Evolutionary conservation across 2,888 invertebrate genomes (phyloP), one percentile per base, ranked within the genome.

Genomic region (Lydus trimaculatus): DNA sequence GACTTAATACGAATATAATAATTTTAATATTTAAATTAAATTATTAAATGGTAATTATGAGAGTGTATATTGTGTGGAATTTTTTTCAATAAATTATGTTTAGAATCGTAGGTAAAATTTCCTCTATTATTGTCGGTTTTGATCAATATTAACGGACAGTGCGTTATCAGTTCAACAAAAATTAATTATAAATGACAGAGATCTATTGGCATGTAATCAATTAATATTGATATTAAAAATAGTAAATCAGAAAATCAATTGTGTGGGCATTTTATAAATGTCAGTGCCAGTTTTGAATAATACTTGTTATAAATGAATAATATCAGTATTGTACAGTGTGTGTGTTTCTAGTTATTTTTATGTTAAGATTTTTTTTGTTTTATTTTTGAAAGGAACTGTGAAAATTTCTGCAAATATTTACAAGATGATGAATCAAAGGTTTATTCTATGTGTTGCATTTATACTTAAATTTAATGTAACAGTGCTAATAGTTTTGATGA

Each of bases 351-450:
- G 52, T 52, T 48, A 5, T 23, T 25, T 25, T 23, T 0, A 48
- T 3, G 4, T 23, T 23, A 20, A 25, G 4, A 25, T 25, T 48
- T 52, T 8, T 17, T 9, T 43, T 43, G n/a, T 17, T 43, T 43
- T 17, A n/a, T 43, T 43, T 43, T 43, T n/a, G 17, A 17, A 17
- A 48, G 17, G 20, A 20, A 48, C 20, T 9, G 48, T 9, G 48
- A 48, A 48, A 48, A 48, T 48, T 48, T 48, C 48, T 23, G 48
- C 48, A 48, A 48, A 48, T 48, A 48, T 48, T 48, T 48, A 20
- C 48, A 48, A 9, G 20, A 48, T 23, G 48, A 48, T 48, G 20
- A 48, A 48, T 23, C 20, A 8, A 48, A 23, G 48, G 48, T 48
- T 23, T 48, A 20, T 48, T 48, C 20, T 23, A 48, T 48, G 20